These are phyloP conservation scores for Caenorhabditis becei DNA, from an alignment of 2,888 invertebrate species.

Conservation along the genomic window DNA sequence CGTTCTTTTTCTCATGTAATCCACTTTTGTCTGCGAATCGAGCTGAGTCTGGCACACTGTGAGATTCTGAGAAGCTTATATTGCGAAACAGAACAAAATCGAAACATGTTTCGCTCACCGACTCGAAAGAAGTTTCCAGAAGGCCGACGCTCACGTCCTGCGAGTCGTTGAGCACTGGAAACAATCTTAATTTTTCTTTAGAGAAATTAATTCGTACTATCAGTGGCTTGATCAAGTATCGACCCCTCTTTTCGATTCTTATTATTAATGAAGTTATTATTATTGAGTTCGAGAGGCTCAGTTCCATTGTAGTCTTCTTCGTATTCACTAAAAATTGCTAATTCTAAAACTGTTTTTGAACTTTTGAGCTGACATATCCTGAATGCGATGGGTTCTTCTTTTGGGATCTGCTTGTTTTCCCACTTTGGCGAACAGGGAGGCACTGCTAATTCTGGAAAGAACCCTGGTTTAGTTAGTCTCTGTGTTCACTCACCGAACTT, in stretches of 20 bases:
- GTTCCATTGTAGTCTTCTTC: not conserved
- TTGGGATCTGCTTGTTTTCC: slow-evolving; percentile 2
- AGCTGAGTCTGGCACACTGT: slow-evolving; percentile 13
- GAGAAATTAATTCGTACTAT: not conserved
- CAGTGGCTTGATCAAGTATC: not conserved
- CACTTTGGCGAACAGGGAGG: not conserved
- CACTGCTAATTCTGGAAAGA: no score
- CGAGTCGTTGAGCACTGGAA: not conserved
- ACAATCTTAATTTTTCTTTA: not conserved
- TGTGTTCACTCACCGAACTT: no score
- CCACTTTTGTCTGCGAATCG: slow-evolving; percentile 13
- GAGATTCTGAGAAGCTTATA: slow-evolving; percentile 17
- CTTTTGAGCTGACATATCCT: not conserved
- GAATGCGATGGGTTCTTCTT: slow-evolving; percentile 8
- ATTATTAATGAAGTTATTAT: not conserved
- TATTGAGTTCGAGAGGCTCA: no score
- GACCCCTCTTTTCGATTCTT: not conserved
- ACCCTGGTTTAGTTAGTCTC: no score
- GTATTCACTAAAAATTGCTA: not conserved
- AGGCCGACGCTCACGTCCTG: not conserved
- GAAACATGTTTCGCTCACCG: not conserved
- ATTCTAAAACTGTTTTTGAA: no score
- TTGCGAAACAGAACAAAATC: not conserved
- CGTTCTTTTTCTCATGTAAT: slow-evolving; percentile 23
- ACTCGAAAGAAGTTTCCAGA: not conserved